Percentiles rank a stretch among this genome's conserved stretches.
Conservation (phyloP, 2,113 vertebrate species). For the Aegotheles bennettii region DNA sequence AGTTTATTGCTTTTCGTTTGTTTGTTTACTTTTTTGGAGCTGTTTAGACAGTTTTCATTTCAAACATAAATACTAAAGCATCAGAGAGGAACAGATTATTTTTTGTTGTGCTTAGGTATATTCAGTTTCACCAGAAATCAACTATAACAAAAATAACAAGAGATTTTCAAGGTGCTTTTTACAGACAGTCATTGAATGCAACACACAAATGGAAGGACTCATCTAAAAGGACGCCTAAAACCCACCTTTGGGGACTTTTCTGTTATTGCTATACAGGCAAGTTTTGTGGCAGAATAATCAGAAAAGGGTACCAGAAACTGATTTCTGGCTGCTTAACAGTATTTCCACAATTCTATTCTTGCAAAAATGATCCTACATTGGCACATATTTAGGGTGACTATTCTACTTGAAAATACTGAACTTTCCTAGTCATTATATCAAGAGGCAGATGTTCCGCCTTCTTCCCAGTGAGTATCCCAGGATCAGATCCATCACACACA, state of each 20-base stretch:
- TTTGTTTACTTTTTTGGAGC: background rate
- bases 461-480: background rate
- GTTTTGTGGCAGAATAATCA: background rate
- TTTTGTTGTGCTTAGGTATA: background rate
- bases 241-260: background rate
- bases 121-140: background rate
- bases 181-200: background rate
- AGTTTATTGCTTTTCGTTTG: background rate
- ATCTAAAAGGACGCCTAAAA: background rate
- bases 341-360: background rate
- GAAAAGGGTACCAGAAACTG: background rate
- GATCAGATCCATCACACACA: background rate
- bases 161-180: background rate
- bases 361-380: background rate
- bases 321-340: background rate
- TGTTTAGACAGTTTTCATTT: background rate
- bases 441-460: background rate
- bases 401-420: background rate
- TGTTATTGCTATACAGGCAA: background rate
- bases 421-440: background rate
- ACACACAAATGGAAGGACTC: background rate
- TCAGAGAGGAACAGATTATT: background rate
- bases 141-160: background rate
- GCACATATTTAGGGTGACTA: background rate
- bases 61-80: background rate